Evolutionary conservation across 2,888 invertebrate species (phyloP).

Genomic region (Dioctria rufipes): DNA sequence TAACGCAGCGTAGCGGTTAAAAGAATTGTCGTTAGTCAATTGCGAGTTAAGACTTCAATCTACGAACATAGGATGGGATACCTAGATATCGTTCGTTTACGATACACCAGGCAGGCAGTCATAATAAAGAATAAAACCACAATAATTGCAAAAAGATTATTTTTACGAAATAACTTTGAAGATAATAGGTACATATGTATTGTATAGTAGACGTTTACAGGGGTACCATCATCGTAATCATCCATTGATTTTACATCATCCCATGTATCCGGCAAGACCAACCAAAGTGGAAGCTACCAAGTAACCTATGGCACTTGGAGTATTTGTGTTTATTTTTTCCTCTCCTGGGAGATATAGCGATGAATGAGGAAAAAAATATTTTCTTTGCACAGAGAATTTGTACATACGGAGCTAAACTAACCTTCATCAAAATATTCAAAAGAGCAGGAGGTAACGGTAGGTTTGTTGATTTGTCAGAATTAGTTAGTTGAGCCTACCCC

Average conservation of each 20-base stretch:
- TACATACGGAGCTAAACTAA: not conserved
- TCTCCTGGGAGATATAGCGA: slow-evolving; percentile 7
- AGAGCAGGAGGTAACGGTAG: not conserved
- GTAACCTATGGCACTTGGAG: slow-evolving; percentile 9
- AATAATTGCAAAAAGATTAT: slow-evolving; percentile 19
- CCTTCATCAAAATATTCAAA: not conserved
- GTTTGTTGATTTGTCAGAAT: not conserved
- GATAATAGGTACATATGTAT: slow-evolving; percentile 1
- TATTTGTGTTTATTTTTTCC: not conserved
- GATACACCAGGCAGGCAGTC: not conserved
- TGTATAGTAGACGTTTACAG: not conserved
- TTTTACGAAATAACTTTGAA: slow-evolving; percentile 12
- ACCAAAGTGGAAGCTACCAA: not conserved
- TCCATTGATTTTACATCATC: not conserved
- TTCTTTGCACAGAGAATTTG: slow-evolving; percentile 10
- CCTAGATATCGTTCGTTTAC: not conserved
- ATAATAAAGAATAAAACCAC: slow-evolving; percentile 10
- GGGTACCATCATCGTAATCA: not conserved
- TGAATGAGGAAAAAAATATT: not conserved
- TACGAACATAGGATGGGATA: not conserved
- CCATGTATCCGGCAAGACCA: not conserved
- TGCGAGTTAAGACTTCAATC: not conserved
- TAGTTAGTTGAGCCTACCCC: not conserved
- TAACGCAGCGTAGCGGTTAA: not conserved
- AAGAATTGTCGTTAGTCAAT: not conserved